phyloP scores from a whole-genome alignment of 2,797 vertebrate genomes.

The Silurus lanzhouensis region DNA sequence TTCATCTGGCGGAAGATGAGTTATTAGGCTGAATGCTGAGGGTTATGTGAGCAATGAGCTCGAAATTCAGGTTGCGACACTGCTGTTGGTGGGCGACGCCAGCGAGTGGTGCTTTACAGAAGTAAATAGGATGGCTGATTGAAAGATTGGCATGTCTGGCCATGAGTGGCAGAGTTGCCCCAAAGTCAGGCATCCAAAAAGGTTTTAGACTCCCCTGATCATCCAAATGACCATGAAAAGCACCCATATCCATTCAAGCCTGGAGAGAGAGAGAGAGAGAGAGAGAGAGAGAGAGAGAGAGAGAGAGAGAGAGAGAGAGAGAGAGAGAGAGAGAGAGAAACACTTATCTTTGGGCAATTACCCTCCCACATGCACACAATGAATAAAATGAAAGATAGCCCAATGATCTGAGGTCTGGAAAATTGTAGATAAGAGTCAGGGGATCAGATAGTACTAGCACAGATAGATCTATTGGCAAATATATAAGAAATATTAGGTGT shows the following conservation, averaged over 20 bases:
- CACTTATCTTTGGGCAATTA: conserved; percentile 77
- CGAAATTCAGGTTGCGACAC: conserved; percentile 50
- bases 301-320: conserved; percentile 2
- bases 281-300: conserved; percentile 51
- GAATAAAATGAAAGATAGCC: conserved; percentile 75
- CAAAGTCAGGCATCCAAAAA: conserved; percentile 67
- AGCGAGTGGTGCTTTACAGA: conserved; percentile 70
- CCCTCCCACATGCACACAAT: conserved; percentile 70
- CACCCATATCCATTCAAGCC: conserved; percentile 62
- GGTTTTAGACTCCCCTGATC: conserved; percentile 47
- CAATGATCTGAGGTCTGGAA: conserved; percentile 71
- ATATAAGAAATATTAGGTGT: conserved; percentile 69
- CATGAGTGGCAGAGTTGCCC: conserved; percentile 65
- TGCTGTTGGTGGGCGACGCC: conserved; percentile 60
- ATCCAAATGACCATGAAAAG: conserved; percentile 67
- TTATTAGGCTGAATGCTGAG: conserved; percentile 26
- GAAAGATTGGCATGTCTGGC: conserved; percentile 73
- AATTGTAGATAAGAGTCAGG: conserved; percentile 64
- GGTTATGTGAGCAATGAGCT: conserved; percentile 62
- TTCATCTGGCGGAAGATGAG: conserved; percentile 4
- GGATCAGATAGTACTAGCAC: conserved; percentile 62
- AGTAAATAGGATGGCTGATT: conserved; percentile 74
- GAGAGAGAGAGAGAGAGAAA: conserved; percentile 46
- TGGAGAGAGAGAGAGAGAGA: not conserved
- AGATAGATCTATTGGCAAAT: conserved; percentile 68